A percentile compares a stretch with the other conserved stretches of the same genome.
Evolutionary conservation across 2,797 vertebrate species (phyloP).

Genomic region (Cyclopterus lumpus): DNA sequence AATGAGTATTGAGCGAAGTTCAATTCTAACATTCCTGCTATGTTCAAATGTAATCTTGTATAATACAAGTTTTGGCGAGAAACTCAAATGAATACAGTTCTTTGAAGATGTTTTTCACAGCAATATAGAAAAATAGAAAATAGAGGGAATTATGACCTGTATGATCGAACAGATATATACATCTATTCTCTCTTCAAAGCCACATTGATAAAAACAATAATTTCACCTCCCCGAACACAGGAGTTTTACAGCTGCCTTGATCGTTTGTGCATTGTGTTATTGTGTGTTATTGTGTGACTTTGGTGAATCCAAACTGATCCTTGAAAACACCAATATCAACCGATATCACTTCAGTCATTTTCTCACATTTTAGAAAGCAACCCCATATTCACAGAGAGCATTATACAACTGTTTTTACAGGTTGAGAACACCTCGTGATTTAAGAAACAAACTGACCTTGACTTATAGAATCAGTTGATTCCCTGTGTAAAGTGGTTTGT

Average conservation of each 20-base stretch:
- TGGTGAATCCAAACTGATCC: too few species aligned
- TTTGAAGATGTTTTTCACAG: too few species aligned
- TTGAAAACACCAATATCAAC: too few species aligned
- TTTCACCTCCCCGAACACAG: background rate
- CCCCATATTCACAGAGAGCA: background rate
- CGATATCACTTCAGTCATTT: background rate
- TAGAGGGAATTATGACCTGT: too few species aligned
- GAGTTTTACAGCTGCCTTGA: too few species aligned
- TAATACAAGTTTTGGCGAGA: background rate
- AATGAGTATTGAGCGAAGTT: background rate
- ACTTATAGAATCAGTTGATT: background rate
- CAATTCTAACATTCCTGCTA: background rate
- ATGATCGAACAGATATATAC: too few species aligned
- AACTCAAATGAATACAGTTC: background rate
- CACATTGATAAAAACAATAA: too few species aligned
- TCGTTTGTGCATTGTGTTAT: too few species aligned
- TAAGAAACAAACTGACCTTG: background rate
- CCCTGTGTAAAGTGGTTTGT: background rate
- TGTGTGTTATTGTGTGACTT: too few species aligned
- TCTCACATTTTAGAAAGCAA: background rate
- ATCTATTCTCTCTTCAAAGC: too few species aligned
- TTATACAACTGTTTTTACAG: background rate
- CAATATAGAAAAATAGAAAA: too few species aligned
- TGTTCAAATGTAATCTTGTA: background rate
- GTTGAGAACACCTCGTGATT: background rate